Evolutionary conservation across 2,888 invertebrate species (phyloP).

Genomic region (Agonopterix arenella): DNA sequence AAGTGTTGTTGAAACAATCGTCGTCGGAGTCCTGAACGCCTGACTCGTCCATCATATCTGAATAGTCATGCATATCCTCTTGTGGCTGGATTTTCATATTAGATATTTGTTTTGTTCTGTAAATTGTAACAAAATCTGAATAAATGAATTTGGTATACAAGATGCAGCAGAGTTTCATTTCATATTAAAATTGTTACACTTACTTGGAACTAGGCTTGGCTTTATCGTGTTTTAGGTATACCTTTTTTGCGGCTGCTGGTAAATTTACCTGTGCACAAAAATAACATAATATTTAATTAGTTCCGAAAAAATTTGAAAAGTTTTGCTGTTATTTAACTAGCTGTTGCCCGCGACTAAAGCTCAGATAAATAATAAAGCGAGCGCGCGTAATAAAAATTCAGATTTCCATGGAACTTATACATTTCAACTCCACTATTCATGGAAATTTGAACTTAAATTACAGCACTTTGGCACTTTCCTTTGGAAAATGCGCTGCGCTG

Average conservation of each 20-base stretch:
- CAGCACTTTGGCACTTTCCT: too few species aligned
- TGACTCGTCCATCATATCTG: constrained; percentile 28
- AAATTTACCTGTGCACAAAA: constrained; percentile 25
- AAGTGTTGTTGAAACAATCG: constrained; percentile 12
- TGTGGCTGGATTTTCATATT: not conserved
- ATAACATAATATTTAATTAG: not conserved
- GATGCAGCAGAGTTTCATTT: too few species aligned
- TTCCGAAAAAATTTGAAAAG: too few species aligned
- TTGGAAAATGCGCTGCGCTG: too few species aligned
- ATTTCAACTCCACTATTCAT: too few species aligned
- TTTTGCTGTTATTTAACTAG: too few species aligned
- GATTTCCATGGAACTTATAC: too few species aligned
- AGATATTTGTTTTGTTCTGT: not conserved
- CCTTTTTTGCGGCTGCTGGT: constrained; percentile 38
- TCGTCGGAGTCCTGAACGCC: constrained; percentile 29
- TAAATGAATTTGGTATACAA: too few species aligned
- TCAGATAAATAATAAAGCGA: too few species aligned
- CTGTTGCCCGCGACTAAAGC: too few species aligned
- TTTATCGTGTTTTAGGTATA: constrained; percentile 32
- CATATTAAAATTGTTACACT: not conserved
- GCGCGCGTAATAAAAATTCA: too few species aligned
- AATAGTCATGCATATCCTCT: constrained; percentile 20
- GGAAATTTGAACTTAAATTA: too few species aligned
- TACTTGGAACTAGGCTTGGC: constrained; percentile 3
- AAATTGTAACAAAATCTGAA: not conserved